Conservation (phyloP, 2,888 invertebrate genomes). For the Agrotis segetum region DNA sequence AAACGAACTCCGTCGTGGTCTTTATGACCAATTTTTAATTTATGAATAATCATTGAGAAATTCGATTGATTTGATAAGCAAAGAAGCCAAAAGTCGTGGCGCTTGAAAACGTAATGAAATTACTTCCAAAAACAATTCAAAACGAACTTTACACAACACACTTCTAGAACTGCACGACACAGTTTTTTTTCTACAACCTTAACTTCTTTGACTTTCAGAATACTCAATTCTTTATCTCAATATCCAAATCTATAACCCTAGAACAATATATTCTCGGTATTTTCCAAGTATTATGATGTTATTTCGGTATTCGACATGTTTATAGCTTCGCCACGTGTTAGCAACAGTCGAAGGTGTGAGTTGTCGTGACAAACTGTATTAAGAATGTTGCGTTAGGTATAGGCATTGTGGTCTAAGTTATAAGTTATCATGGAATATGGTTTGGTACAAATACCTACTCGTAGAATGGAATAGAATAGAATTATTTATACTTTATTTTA, state of each 20-base stretch:
- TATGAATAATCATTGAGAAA: background rate
- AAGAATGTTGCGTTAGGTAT: conserved; percentile 46
- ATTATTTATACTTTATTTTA: no score
- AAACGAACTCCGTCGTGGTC: no score
- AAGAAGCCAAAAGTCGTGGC: background rate
- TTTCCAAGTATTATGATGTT: conserved; percentile 44
- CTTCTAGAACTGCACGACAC: background rate
- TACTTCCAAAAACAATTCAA: background rate
- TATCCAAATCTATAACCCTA: conserved; percentile 7
- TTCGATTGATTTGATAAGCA: background rate
- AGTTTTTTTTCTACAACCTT: background rate
- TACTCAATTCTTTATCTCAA: background rate
- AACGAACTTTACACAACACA: background rate
- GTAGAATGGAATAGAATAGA: no score
- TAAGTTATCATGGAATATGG: background rate
- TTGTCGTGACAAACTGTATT: conserved; percentile 61
- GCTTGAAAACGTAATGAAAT: background rate
- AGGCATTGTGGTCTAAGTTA: conserved; percentile 49
- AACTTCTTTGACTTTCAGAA: background rate
- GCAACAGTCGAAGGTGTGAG: conserved; percentile 42
- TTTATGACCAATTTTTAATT: no score
- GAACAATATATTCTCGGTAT: conserved; percentile 11
- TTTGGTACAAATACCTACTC: background rate
- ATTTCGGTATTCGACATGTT: conserved; percentile 48
- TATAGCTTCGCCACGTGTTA: conserved; percentile 52